These are phyloP conservation scores for Dromiciops gliroides DNA, from an alignment of 2,113 vertebrate genomes.

Conservation along the genomic window DNA sequence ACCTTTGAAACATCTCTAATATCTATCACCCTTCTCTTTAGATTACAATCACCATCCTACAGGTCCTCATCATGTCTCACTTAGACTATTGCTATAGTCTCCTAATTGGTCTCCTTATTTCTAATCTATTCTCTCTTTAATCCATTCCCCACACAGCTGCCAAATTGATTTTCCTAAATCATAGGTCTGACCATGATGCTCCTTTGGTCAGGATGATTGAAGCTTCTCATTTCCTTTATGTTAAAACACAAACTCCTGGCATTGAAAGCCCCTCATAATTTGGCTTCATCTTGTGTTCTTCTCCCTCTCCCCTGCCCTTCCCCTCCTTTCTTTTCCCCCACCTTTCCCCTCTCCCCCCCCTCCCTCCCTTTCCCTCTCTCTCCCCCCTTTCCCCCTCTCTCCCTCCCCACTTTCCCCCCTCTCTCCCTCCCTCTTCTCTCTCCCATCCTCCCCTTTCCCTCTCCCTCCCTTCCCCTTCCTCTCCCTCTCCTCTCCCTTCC, in stretches of 20 bases:
- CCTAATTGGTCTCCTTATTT: neutral
- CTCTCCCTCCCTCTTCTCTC: too few relatives aligned
- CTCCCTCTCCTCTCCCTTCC: too few relatives aligned
- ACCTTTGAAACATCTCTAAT: neutral
- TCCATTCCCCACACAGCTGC: neutral
- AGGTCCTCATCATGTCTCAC: neutral
- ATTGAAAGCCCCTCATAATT: neutral
- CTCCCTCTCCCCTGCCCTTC: too few relatives aligned
- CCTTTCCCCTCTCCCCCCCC: too few relatives aligned
- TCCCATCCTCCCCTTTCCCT: too few relatives aligned
- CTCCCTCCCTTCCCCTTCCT: too few relatives aligned
- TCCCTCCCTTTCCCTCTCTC: too few relatives aligned
- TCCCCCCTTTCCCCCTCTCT: too few relatives aligned
- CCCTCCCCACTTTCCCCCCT: too few relatives aligned
- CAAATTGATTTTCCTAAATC: neutral
- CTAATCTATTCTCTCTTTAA: neutral
- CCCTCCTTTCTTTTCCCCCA: too few relatives aligned
- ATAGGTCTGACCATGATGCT: neutral
- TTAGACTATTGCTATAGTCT: neutral
- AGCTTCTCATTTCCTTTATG: neutral
- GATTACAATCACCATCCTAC: neutral
- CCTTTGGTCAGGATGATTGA: neutral
- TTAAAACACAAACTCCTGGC: neutral
- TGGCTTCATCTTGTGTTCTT: neutral
- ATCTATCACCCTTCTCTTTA: neutral